These are phyloP conservation scores for Semnornis frantzii DNA, from an alignment of 2,113 vertebrate species.

Conservation along the genomic window DNA sequence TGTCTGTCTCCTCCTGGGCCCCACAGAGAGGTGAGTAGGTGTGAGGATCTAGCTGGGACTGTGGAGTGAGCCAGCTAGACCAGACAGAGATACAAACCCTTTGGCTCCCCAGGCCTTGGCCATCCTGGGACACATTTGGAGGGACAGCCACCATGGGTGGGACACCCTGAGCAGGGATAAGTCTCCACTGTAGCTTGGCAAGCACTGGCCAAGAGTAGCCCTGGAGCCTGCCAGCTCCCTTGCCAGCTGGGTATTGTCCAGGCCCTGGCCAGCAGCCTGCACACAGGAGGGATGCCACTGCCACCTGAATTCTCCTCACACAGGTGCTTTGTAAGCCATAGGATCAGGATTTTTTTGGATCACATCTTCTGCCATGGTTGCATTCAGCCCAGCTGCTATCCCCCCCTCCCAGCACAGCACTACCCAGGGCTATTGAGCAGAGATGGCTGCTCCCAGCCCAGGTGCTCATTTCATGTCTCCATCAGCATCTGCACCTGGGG, in stretches of 20 bases:
- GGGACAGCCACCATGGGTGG: rapidly evolving
- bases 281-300: rapidly evolving
- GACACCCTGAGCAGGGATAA: not conserved
- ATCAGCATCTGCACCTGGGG: not conserved
- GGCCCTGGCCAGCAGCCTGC: not conserved
- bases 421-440: not conserved
- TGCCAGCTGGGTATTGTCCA: not conserved
- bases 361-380: rapidly evolving
- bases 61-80: not conserved
- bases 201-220: not conserved
- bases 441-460: not conserved
- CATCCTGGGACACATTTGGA: not conserved
- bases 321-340: not conserved
- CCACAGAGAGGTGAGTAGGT: rapidly evolving
- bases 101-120: not conserved
- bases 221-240: not conserved
- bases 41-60: not conserved
- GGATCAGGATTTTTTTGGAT: not conserved
- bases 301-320: not conserved
- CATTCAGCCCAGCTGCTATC: not conserved
- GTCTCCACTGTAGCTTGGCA: rapidly evolving
- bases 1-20: not conserved
- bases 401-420: rapidly evolving
- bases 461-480: not conserved
- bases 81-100: not conserved